phyloP scores from a whole-genome alignment of 2,113 vertebrate genomes.

The Motacilla tschutschensis region DNA sequence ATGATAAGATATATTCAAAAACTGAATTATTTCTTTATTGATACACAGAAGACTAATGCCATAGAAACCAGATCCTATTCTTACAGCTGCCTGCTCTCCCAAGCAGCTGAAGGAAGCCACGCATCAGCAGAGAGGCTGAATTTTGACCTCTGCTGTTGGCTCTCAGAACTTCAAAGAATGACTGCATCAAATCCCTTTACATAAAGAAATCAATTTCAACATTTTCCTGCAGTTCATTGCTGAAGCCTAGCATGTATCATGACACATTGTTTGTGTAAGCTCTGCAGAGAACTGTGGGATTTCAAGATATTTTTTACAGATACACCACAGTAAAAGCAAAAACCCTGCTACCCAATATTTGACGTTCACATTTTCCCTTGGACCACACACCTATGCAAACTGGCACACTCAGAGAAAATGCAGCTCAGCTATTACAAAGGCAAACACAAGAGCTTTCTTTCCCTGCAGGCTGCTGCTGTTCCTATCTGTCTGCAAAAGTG shows the following conservation, averaged over 20 bases:
- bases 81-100: not conserved
- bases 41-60: conserved; percentile 1
- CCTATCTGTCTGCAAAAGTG: not conserved
- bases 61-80: conserved; percentile 27
- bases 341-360: not conserved
- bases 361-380: not conserved
- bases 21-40: not conserved
- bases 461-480: not conserved
- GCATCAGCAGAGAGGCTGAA: not conserved
- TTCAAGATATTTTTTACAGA: not conserved
- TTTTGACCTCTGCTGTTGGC: not conserved
- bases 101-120: not conserved
- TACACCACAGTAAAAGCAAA: not conserved
- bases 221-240: not conserved
- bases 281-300: not conserved
- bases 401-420: not conserved
- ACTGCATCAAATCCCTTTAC: not conserved
- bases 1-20: conserved; percentile 7
- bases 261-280: not conserved
- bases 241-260: not conserved
- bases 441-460: not conserved
- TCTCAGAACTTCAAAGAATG: not conserved
- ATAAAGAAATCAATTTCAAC: not conserved
- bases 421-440: not conserved
- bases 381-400: not conserved